Percentiles rank a stretch among this genome's conserved stretches.
Evolutionary conservation across 2,888 invertebrate genomes (phyloP).

Genomic region (Horisme vitalbata): DNA sequence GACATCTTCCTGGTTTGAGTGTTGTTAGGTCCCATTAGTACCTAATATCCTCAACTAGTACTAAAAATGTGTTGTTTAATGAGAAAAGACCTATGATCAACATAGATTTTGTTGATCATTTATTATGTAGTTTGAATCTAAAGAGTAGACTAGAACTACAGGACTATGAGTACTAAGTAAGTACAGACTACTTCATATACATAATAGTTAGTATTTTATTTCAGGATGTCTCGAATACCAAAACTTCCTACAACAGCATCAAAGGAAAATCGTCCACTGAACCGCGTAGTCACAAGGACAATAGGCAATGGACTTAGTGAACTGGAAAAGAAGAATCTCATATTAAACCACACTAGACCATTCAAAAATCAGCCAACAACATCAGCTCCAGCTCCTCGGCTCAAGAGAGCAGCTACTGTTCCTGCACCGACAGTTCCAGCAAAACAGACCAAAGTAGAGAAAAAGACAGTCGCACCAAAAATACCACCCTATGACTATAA

Average conservation of each 20-base stretch:
- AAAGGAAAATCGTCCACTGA: slow-evolving; percentile 69
- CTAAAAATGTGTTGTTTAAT: no score
- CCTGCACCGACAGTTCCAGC: slow-evolving; percentile 53
- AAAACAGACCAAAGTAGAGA: slow-evolving; percentile 65
- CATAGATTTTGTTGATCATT: no score
- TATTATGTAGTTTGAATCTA: no score
- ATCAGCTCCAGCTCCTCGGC: slow-evolving; percentile 52
- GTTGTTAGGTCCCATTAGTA: no score
- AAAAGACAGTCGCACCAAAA: slow-evolving; percentile 74
- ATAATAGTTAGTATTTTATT: background rate
- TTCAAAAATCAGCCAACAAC: slow-evolving; percentile 42
- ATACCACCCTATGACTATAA: slow-evolving; percentile 86
- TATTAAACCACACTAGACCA: slow-evolving; percentile 71
- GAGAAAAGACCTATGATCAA: no score
- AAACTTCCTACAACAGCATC: slow-evolving; percentile 57
- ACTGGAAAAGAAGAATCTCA: slow-evolving; percentile 63
- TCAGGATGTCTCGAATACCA: slow-evolving; percentile 71
- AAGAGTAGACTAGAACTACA: no score
- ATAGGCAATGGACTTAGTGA: slow-evolving; percentile 65
- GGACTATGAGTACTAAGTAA: no score
- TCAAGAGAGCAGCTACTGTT: slow-evolving; percentile 65
- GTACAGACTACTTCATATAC: no score
- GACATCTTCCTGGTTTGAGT: no score
- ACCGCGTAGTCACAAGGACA: slow-evolving; percentile 52
- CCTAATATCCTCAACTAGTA: no score